Evolutionary conservation across 2,797 vertebrate species (phyloP), one percentile per base, ranked within the genome.

Genomic region (Capromys pilorides): DNA sequence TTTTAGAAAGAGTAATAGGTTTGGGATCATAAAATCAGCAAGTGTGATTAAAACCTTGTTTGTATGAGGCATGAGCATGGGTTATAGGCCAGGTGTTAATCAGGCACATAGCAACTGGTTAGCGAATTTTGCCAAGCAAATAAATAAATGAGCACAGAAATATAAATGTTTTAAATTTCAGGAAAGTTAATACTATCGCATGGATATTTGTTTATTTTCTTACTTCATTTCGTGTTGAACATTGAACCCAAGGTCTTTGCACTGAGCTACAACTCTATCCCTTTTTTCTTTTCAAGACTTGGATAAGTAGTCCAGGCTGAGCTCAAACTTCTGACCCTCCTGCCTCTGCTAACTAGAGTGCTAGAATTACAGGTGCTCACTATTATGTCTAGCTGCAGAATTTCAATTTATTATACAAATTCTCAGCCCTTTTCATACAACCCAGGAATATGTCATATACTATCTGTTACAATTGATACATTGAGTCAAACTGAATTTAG

Each of bases 61-160:
- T 14, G 9, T 26, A 16, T 36, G 1, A 9, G 12, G 28, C 1
- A 7, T 28, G 33, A 28, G 1, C 0, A 1, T 18, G 22, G 4
- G 16, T 36, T 67, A 57, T 57, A 16, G 16, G 14, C 54, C 2
- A 36, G 2, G 0, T 9, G 21, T 6, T 18, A 22, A 11, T 19
- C 61, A 69, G 41, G 5, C 41, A 28, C 10, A 0, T 2, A 21
- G 61, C 19, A 14, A 6, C 67, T 90, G 71, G 22, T 36, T 54
- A 33, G 66, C 18, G 61, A 21, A 71, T n/a, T 28, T 28, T 22
- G 64, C 9, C 24, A 39, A 81, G 64, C 28, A 80, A 51, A 67
- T 51, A 31, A 79, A 3, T 41, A 24, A 59, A 33, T 31, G 45
- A 69, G 0, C n/a, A 57, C 45, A 86, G 8, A 86, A 77, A n/a